Conservation (phyloP, 1,140 invertebrate species). For the Polypedilum vanderplanki region DNA sequence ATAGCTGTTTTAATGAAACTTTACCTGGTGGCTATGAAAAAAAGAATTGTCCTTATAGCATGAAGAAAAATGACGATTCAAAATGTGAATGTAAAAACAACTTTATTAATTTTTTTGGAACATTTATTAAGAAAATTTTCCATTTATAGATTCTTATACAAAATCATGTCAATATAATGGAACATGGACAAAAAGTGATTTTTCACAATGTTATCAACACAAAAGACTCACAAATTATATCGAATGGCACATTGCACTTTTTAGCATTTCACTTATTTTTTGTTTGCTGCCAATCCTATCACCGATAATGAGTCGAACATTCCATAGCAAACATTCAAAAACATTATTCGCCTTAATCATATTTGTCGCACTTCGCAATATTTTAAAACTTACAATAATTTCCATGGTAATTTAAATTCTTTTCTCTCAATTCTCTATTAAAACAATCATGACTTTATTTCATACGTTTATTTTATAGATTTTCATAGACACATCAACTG, state of each 20-base stretch:
- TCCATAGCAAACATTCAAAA: background rate
- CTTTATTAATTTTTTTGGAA: background rate
- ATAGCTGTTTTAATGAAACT: background rate
- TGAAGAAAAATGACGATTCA: background rate
- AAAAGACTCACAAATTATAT: background rate
- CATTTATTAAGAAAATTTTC: background rate
- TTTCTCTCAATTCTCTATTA: background rate
- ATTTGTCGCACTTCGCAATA: background rate
- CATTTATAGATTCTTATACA: background rate
- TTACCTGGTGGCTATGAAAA: background rate
- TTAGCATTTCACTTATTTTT: background rate
- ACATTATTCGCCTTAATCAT: background rate
- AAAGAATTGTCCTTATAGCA: background rate
- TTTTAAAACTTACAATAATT: background rate
- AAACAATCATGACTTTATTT: background rate
- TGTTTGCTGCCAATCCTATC: conserved; percentile 1
- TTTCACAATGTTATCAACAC: background rate
- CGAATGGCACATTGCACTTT: background rate
- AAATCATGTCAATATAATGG: background rate
- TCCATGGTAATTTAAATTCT: background rate
- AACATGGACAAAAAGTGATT: background rate
- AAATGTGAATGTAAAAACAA: background rate
- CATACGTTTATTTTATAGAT: background rate
- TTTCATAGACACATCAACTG: background rate
- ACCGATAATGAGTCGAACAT: background rate